Evolutionary conservation across 2,888 invertebrate species (phyloP).

Genomic region (Mechanitis mazaeus): DNA sequence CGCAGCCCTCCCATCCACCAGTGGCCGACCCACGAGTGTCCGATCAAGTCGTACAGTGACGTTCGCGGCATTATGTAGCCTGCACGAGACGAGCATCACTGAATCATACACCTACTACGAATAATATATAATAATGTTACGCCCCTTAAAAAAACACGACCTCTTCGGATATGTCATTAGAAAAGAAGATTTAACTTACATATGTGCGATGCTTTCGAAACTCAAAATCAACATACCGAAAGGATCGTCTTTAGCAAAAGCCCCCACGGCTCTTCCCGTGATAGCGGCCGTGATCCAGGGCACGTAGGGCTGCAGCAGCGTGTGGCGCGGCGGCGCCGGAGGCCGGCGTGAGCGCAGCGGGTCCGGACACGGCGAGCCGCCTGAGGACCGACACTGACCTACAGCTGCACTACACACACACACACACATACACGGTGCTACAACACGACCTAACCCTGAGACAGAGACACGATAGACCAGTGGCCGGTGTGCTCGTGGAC

Average conservation of each 20-base stretch:
- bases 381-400: constrained; percentile 31
- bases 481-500: constrained; percentile 65
- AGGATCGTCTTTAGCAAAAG: constrained; percentile 58
- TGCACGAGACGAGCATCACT: constrained; percentile 21
- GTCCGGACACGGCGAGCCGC: constrained; percentile 55
- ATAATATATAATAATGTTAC: no score
- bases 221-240: constrained; percentile 36
- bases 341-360: constrained; percentile 48
- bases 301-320: constrained; percentile 56
- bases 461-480: constrained; percentile 53
- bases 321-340: constrained; percentile 48
- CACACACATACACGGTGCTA: no score
- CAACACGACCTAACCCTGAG: constrained; percentile 43
- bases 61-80: constrained; percentile 55
- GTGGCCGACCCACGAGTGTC: constrained; percentile 57
- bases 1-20: constrained; percentile 65
- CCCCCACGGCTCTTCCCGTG: constrained; percentile 51
- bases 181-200: no score
- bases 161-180: no score
- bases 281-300: constrained; percentile 65
- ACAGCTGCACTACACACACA: no score
- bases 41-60: constrained; percentile 37
- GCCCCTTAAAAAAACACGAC: no score
- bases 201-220: no score
- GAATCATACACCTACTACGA: no score